phyloP scores from a whole-genome alignment of 2,113 vertebrate genomes.

The Ceratotherium simum region DNA sequence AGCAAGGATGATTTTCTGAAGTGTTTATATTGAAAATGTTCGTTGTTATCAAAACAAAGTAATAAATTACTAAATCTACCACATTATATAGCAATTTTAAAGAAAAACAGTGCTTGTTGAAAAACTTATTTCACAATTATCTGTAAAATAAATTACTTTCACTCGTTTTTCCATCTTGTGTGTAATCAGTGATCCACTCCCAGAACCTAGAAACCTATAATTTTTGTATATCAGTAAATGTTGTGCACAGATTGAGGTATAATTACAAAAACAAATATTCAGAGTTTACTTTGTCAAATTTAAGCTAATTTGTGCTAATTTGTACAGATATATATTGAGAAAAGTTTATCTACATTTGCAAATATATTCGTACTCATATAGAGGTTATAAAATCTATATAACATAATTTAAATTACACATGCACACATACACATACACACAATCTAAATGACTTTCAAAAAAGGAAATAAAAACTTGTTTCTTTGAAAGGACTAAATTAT shows the following conservation, averaged over 20 bases:
- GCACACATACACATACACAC: background rate
- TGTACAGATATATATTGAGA: background rate
- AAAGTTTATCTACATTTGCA: background rate
- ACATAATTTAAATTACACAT: background rate
- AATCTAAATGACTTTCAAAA: background rate
- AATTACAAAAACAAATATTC: constrained; percentile 43
- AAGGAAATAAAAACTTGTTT: background rate
- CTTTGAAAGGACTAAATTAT: background rate
- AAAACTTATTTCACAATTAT: constrained; percentile 74
- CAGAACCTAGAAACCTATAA: background rate
- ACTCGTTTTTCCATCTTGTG: constrained; percentile 70
- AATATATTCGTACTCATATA: background rate
- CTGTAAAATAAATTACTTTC: constrained; percentile 79
- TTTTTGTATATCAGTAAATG: constrained; percentile 26
- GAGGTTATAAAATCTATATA: background rate
- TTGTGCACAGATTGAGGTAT: constrained; percentile 19
- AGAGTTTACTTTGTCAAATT: constrained; percentile 31
- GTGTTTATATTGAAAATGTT: constrained; percentile 69
- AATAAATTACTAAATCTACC: constrained; percentile 70
- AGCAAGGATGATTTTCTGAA: constrained; percentile 27
- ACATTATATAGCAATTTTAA: constrained; percentile 46
- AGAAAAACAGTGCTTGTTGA: constrained; percentile 69
- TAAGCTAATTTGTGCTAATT: background rate
- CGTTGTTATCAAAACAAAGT: constrained; percentile 64
- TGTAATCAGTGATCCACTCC: constrained; percentile 31